These are phyloP conservation scores for Philopedon plagiatum DNA, from an alignment of 2,888 invertebrate species.

Conservation along the genomic window DNA sequence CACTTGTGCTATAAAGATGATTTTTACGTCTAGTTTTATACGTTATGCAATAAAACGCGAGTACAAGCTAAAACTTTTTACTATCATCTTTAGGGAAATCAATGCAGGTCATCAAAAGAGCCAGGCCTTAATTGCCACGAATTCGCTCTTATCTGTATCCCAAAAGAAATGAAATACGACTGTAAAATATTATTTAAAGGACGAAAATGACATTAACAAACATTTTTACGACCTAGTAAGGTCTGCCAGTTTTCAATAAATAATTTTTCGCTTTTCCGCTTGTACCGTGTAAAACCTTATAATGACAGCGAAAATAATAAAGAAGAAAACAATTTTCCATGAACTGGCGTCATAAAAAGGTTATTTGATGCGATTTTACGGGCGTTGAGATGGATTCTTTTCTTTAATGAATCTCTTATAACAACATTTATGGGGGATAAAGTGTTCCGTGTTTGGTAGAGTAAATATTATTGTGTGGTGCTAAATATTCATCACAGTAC, in stretches of 20 bases:
- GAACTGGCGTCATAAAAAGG: conserved; percentile 25
- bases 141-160: conserved; percentile 12
- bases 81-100: conserved; percentile 12
- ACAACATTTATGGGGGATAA: not conserved
- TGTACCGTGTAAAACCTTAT: conserved; percentile 13
- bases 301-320: conserved; percentile 20
- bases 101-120: conserved; percentile 15
- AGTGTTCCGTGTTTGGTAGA: no score
- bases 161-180: conserved; percentile 29
- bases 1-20: no score
- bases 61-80: not conserved
- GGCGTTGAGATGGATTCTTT: not conserved
- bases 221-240: conserved; percentile 9
- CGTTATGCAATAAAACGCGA: no score
- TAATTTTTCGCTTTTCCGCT: conserved; percentile 6
- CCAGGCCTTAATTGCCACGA: conserved; percentile 15
- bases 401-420: not conserved
- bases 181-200: conserved; percentile 23
- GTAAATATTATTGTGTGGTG: no score
- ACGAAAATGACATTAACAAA: not conserved
- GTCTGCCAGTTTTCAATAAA: conserved; percentile 1
- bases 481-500: no score
- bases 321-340: conserved; percentile 25
- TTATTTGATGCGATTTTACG: conserved; percentile 28
- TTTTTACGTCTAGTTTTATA: no score